Conservation (phyloP, 2,797 vertebrate species). For the Eremophila alpestris region DNA sequence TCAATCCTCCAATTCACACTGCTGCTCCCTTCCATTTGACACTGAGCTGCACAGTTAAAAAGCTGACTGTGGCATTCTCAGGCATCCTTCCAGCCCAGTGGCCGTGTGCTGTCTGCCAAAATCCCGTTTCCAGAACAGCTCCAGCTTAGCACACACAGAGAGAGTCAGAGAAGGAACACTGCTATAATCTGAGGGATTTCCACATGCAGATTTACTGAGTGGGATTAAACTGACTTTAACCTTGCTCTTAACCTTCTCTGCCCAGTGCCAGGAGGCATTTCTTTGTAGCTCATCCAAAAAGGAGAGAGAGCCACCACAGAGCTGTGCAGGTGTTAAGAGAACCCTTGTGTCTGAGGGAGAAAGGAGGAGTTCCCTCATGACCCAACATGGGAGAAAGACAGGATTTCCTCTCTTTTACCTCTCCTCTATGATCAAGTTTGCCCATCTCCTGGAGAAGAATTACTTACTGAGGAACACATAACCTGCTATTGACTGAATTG, state of each 20-base stretch:
- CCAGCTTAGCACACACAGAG: not conserved
- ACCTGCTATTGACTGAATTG: not conserved
- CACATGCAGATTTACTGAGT: not conserved
- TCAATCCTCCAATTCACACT: not conserved
- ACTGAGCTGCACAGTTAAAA: not conserved
- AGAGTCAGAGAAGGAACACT: not conserved
- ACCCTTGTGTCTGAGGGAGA: not conserved
- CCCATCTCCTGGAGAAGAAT: not conserved
- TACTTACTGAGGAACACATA: not conserved
- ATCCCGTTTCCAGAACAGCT: not conserved
- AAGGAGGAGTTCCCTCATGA: not conserved
- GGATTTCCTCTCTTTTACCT: not conserved
- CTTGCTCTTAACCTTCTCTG: not conserved
- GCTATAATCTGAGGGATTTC: not conserved
- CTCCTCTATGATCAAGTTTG: not conserved
- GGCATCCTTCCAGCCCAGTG: not conserved
- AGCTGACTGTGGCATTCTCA: slow-evolving; percentile 7
- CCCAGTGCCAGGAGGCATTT: not conserved
- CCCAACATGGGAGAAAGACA: not conserved
- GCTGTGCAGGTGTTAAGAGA: not conserved
- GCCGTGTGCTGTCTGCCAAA: not conserved
- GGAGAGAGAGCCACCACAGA: not conserved
- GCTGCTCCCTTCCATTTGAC: slow-evolving; percentile 4
- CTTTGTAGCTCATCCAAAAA: not conserved
- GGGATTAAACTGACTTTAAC: not conserved